Evolutionary conservation across 2,113 vertebrate genomes (phyloP), one percentile per base, ranked within the genome.

Genomic region (Pogonocichla stellata): DNA sequence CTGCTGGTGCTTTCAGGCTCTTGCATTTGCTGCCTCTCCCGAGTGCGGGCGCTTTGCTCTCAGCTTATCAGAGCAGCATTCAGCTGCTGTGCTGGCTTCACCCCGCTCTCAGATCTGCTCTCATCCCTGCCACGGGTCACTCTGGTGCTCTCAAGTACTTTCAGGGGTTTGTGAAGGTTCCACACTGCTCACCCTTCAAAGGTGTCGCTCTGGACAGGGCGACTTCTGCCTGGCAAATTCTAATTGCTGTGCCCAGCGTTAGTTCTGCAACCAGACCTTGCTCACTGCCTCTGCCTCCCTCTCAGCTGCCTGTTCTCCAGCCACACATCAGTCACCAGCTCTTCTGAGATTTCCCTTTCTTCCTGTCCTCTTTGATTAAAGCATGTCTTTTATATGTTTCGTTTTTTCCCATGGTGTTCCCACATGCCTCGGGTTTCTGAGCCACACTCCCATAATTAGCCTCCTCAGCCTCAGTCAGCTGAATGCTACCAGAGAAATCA

Each of bases 341-440:
- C 88, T 90, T 92, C 83, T 60, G 86, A 86, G 72, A 60, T 28
- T 78, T 70, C 74, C 8, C 70, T 92, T 83, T 53, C 64, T 94
- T 86, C 86, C 88, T 80, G 5, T 47, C 61, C 54, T 62, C 88
- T 93, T 92, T 92, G 94, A 97, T 91, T 93, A 92, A 96, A 60
- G 60, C 36, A 58, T n/a, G 29, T n/a, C 88, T 86, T 96, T 90
- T 40, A 54, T 70, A 91, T 16, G 34, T 51, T 62, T 66, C 60
- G 2, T 45, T 89, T 80, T 89, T 91, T 62, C 16, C 90, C 79
- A 36, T 9, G 40, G 88, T 65, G 85, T 45, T 90, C 79, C 85
- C 3, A 0, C 19, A 2, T 79, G 87, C 73, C 73, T 93, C 16
- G 0, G 57, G n/a, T 94, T 87, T 48, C 75, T 70, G n/a, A 80